Evolutionary conservation across 2,797 vertebrate genomes (phyloP).

Genomic region (Astyanax mexicanus): DNA sequence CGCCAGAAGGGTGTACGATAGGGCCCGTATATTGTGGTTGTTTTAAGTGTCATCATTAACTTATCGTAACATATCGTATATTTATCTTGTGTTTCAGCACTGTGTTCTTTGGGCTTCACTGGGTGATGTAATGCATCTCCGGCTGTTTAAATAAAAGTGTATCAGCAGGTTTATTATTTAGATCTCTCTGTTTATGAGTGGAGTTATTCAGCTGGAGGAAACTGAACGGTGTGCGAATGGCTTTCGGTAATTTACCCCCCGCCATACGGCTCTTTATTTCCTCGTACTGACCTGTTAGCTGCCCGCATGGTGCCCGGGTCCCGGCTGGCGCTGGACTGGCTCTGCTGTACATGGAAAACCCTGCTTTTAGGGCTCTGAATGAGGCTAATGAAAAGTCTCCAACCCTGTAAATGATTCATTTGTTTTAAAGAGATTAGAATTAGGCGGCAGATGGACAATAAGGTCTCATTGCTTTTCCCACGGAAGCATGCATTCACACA

Average conservation of each 20-base stretch:
- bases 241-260: conserved; percentile 19
- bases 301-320: conserved; percentile 14
- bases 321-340: conserved; percentile 1
- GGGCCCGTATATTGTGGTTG: too few relatives aligned
- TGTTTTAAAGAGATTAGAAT: conserved; percentile 68
- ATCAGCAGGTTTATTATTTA: conserved; percentile 50
- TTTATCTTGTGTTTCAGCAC: too few relatives aligned
- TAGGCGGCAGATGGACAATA: conserved; percentile 70
- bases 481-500: conserved; percentile 28
- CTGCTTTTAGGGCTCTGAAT: conserved; percentile 31
- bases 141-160: conserved; percentile 14
- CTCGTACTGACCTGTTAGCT: conserved; percentile 42
- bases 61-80: too few relatives aligned
- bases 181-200: conserved; percentile 45
- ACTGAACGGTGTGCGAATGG: conserved; percentile 49
- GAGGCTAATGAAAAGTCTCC: conserved; percentile 57
- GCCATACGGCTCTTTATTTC: conserved; percentile 38
- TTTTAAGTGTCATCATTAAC: too few relatives aligned
- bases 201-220: conserved; percentile 31
- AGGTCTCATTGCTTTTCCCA: conserved; percentile 40
- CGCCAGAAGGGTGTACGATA: too few relatives aligned
- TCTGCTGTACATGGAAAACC: conserved; percentile 30
- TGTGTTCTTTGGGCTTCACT: not conserved
- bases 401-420: conserved; percentile 70
- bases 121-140: conserved; percentile 24